These are phyloP conservation scores for Synaphobranchus kaupii DNA, from an alignment of 2,797 vertebrate species.

Conservation along the genomic window DNA sequence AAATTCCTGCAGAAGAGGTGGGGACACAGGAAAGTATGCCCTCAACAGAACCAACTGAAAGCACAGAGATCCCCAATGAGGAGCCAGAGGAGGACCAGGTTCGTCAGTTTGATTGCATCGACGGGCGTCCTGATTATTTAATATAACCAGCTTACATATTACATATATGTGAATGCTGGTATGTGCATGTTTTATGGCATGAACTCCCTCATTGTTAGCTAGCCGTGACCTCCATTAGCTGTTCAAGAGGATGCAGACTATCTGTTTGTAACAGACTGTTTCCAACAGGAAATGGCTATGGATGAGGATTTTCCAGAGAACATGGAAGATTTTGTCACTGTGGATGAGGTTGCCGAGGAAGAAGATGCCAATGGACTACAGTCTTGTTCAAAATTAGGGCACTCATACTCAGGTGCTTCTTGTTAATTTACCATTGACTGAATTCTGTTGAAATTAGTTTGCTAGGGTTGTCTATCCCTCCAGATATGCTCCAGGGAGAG, in stretches of 20 bases:
- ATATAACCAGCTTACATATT: too few species aligned
- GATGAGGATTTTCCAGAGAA: slow-evolving; percentile 82
- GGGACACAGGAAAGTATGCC: slow-evolving; percentile 31
- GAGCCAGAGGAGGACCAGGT: slow-evolving; percentile 47
- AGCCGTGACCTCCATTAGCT: not conserved
- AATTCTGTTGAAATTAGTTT: not conserved
- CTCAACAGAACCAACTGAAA: slow-evolving; percentile 39
- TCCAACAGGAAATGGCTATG: slow-evolving; percentile 50
- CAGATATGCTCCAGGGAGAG: too few species aligned
- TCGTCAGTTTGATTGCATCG: not conserved
- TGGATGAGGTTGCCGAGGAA: slow-evolving; percentile 89
- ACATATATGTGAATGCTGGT: too few species aligned
- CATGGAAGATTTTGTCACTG: slow-evolving; percentile 93
- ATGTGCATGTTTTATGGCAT: not conserved
- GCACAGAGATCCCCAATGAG: slow-evolving; percentile 41
- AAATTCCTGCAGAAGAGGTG: not conserved
- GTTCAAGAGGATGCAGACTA: not conserved
- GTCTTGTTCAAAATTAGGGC: slow-evolving; percentile 57
- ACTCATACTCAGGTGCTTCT: slow-evolving; percentile 41
- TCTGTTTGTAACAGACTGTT: not conserved
- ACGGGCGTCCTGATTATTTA: not conserved
- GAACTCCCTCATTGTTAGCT: not conserved
- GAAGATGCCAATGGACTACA: slow-evolving; percentile 70
- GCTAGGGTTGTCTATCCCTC: too few species aligned
- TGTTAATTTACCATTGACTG: not conserved